These are phyloP conservation scores for Eucera pruinosa DNA, from an alignment of 2,888 invertebrate genomes.

Conservation along the genomic window DNA sequence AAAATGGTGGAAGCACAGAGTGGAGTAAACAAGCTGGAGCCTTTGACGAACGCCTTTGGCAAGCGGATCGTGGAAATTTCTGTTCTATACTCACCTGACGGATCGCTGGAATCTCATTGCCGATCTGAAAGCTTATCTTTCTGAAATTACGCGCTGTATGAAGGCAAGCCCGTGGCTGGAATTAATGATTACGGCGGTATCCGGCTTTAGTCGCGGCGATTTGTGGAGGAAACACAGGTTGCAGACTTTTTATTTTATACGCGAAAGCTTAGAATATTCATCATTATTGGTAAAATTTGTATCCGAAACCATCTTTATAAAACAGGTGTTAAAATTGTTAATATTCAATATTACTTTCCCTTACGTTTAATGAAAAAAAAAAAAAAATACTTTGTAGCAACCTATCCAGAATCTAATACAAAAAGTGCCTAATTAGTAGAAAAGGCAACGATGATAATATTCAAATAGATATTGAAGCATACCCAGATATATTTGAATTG, in stretches of 20 bases:
- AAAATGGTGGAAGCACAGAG: slow-evolving; percentile 27
- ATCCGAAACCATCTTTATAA: no score
- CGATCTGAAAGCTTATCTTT: slow-evolving; percentile 20
- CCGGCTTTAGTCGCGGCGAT: slow-evolving; percentile 2
- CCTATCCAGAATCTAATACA: no score
- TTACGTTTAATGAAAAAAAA: no score
- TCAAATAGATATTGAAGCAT: no score
- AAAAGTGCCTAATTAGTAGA: no score
- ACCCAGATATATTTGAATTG: no score
- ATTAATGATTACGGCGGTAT: slow-evolving; percentile 11
- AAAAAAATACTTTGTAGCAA: no score
- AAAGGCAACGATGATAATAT: no score
- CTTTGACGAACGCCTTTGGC: slow-evolving; percentile 41
- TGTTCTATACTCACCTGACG: not conserved
- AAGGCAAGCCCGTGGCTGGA: slow-evolving; percentile 1
- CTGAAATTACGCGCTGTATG: slow-evolving; percentile 5
- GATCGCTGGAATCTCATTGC: slow-evolving; percentile 24
- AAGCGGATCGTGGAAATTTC: slow-evolving; percentile 39
- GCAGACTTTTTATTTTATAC: not conserved
- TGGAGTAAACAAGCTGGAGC: slow-evolving; percentile 1
- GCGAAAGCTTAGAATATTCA: no score
- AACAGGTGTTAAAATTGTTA: no score
- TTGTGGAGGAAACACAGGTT: not conserved
- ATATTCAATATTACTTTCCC: no score
- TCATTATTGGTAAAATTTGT: no score